Percentiles rank a stretch among this genome's conserved stretches.
These are phyloP conservation scores for Trididemnum nubilum DNA, from an alignment of 23 tunicate genomes.

Conservation along the genomic window DNA sequence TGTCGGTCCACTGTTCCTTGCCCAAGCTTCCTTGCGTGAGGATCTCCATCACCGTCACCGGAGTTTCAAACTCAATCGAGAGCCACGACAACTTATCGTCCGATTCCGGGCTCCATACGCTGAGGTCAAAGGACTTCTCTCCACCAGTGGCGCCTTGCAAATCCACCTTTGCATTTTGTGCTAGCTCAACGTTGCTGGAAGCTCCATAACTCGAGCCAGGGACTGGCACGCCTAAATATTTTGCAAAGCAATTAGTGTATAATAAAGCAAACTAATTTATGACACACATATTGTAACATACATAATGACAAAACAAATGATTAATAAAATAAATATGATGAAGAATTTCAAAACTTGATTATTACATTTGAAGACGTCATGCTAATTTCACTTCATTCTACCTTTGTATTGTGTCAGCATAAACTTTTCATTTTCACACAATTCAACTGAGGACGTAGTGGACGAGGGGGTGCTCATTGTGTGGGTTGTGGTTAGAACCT, in stretches of 20 bases:
- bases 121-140: not conserved
- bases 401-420: conserved; percentile 64
- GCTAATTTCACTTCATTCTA: no score
- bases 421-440: conserved; percentile 57
- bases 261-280: no score
- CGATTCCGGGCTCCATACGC: conserved; percentile 23
- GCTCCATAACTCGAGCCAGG: conserved; percentile 58
- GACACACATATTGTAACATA: no score
- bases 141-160: not conserved
- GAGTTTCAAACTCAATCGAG: conserved; percentile 43
- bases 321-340: no score
- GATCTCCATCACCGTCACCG: conserved; percentile 46
- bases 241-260: no score
- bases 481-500: conserved; percentile 36
- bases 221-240: conserved; percentile 53
- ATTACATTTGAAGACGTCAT: no score
- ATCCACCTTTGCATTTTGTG: conserved; percentile 55
- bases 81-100: conserved; percentile 16
- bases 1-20: conserved; percentile 45
- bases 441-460: conserved; percentile 7
- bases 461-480: conserved; percentile 12
- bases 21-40: conserved; percentile 68
- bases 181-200: conserved; percentile 51
- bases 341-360: no score
- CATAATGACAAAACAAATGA: no score